Base-by-base conservation (phyloP, 2,113 vertebrate species). In the Dicerorhinus sumatrensis region DNA sequence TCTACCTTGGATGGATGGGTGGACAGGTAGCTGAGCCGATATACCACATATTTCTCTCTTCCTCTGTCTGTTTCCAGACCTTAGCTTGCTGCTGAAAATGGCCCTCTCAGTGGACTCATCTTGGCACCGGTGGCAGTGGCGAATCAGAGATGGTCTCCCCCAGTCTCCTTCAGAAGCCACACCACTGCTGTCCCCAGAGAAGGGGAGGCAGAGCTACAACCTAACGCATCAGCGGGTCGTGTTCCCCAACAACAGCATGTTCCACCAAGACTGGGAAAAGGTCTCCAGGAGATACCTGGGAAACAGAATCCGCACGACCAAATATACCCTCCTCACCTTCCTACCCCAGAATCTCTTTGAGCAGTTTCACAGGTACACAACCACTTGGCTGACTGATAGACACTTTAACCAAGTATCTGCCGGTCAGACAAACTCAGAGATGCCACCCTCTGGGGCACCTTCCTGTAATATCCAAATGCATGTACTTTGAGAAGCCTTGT, bases 291-390 rank as follows among this genome's bases (percentile, higher is more conserved):
- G 91, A 70, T 99, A 98, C 95, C 46, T 91, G 2, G 94, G 98
- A 97, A 99, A 99, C 46, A 91, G 67, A 48, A 98, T 99, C 94
- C 96, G 89, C 56, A 99, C 98, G 0, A 98, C 98, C 91, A 99
- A 98, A 86, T 99, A 99, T 6, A 99, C 97, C 0, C 91, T 98
- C n/a, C n/a, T 99, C 91, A 99, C 97, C 36, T 99, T 99, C 97
- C 95, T 99, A 89, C 99, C 99, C 13, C 97, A 75, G 96, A 99
- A 99, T 65, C 93, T 99, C 73, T 97, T 98, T 83, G 98, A 99
- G 75, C 99, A 99, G 91, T 98, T 99, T 97, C 97, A 98, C 93
- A 99, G 99, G 99, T 99, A 97, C 67, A 13, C 7, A 29, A 5
- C 33, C 21, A 6, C n/a, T 23, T n/a, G 10, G 27, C 56, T 46